Evolutionary conservation across 2,113 vertebrate species (phyloP), one percentile per base, ranked within the genome.

Genomic region (Phasianus colchicus): DNA sequence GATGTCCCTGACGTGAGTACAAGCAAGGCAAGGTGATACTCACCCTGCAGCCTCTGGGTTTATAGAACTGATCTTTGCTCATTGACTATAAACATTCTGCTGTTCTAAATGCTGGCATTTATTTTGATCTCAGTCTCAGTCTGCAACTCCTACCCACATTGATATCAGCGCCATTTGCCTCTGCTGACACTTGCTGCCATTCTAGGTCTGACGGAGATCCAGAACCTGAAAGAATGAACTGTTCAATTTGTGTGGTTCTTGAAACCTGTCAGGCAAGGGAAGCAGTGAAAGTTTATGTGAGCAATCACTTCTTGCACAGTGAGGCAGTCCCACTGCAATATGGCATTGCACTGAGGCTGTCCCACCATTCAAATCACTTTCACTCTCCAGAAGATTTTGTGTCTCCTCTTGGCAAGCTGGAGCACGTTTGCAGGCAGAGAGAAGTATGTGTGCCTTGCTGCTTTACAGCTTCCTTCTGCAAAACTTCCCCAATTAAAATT

Each of bases 401-500:
- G 30, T 13, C 30, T 48, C 34, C 25, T 47, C 32, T 47, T 48
- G 57, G 57, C 54, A 60, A 43, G 74, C 19, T 36, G n/a, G 40
- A 76, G 74, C 24, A 22, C 57, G 30, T 58, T 10, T 9, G n/a
- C 42, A 48, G 30, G 27, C n/a, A 30, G 24, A 76, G 74, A 47
- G 20, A 48, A 48, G 32, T 4, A 1, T 29, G 20, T 16, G 69
- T 60, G 40, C 27, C 55, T 42, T 55, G 32, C 48, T 76, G 54
- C 45, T 94, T 83, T 79, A 86, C 34, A 95, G 50, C 64, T 90
- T 80, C 85, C 47, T 88, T 48, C 52, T 88, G 42, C 50, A 42
- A n/a, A 90, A 80, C 55, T 79, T 93, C 87, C 58, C 84, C 83
- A 96, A 95, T 95, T 92, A 97, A 93, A 95, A 64, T 3, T 48